Percentiles rank a stretch among this genome's conserved stretches.
phyloP scores from a whole-genome alignment of 2,888 invertebrate species.

The Leptarthrus brevirostris region DNA sequence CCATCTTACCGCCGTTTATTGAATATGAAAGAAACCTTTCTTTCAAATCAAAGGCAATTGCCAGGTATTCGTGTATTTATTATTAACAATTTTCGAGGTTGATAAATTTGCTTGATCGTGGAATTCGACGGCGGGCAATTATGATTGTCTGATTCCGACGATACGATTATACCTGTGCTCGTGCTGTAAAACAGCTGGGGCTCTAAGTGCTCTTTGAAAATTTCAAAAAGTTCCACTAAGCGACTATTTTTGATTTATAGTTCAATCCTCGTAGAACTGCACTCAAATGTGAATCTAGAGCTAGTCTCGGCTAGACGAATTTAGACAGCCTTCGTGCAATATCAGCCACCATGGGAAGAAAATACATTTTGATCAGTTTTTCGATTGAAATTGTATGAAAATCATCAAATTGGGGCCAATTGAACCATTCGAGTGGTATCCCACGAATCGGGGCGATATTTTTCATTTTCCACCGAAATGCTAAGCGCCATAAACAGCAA shows the following conservation, averaged over 20 bases:
- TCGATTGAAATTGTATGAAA: conserved; percentile 37
- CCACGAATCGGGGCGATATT: conserved; percentile 17
- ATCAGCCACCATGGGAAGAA: neutral
- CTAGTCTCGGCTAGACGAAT: neutral
- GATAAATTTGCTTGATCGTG: no score
- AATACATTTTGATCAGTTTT: conserved; percentile 22
- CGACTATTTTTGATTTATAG: conserved; percentile 30
- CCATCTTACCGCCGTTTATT: conserved; percentile 4
- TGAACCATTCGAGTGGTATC: conserved; percentile 35
- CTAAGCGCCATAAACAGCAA: conserved; percentile 35
- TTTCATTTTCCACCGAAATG: conserved; percentile 29
- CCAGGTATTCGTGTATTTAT: conserved; percentile 1
- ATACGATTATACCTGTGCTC: neutral
- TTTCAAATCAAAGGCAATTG: neutral
- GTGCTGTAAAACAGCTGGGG: neutral
- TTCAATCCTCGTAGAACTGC: conserved; percentile 4
- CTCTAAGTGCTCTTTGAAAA: conserved; percentile 1
- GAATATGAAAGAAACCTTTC: conserved; percentile 1
- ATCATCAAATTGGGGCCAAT: conserved; percentile 36
- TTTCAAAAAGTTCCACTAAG: conserved; percentile 16
- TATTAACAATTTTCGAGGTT: neutral
- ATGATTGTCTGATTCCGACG: no score
- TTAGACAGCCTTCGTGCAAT: no score
- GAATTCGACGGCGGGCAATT: no score
- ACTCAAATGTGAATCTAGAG: conserved; percentile 9